Conservation (phyloP, 2,888 invertebrate genomes). For the Nomada flava region DNA sequence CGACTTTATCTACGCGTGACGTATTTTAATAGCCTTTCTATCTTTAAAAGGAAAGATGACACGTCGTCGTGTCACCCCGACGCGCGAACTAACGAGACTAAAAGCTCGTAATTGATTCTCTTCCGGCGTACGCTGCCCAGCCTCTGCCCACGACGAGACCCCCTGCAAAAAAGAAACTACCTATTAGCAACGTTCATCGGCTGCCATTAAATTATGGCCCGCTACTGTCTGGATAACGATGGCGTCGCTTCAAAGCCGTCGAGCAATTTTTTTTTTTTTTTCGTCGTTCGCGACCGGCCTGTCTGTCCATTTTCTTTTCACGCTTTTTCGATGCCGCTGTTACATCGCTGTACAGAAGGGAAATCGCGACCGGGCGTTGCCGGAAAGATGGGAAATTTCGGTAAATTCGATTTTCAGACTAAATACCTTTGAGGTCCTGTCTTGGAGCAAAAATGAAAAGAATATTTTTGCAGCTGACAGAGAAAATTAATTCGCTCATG, state of each 20-base stretch:
- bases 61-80: constrained; percentile 63
- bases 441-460: no score
- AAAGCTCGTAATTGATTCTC: constrained; percentile 74
- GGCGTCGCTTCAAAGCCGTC: constrained; percentile 45
- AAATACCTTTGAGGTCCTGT: no score
- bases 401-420: no score
- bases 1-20: constrained; percentile 69
- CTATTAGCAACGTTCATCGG: constrained; percentile 69
- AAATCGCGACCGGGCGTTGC: no score
- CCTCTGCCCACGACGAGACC: constrained; percentile 33
- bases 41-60: constrained; percentile 71
- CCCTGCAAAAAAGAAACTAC: constrained; percentile 63
- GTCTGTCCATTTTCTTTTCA: not conserved
- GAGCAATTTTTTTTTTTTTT: constrained; percentile 39
- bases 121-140: constrained; percentile 60
- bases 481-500: no score
- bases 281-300: not conserved
- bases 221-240: constrained; percentile 50
- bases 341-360: no score
- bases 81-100: constrained; percentile 70
- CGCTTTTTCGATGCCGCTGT: not conserved
- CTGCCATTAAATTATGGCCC: constrained; percentile 64
- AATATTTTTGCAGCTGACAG: no score
- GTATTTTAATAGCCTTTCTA: constrained; percentile 71
- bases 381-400: no score